phyloP scores from a whole-genome alignment of 2,797 vertebrate genomes.

The Liasis olivaceus region DNA sequence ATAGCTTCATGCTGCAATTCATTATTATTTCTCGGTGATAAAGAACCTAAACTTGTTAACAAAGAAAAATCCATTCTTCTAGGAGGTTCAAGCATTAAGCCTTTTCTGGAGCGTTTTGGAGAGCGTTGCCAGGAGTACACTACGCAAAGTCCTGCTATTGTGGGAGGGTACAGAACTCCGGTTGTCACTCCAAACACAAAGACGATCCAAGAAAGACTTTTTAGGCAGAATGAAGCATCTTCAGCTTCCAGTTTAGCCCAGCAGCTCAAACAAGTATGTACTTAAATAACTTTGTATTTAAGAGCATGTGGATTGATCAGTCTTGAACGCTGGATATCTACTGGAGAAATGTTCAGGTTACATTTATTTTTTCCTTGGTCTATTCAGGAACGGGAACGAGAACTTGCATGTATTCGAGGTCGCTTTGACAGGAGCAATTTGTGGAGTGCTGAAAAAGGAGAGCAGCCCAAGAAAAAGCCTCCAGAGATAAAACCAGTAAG shows the following conservation, averaged over 20 bases:
- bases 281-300: not conserved
- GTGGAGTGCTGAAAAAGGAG: slow-evolving; percentile 77
- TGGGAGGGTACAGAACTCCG: slow-evolving; percentile 59
- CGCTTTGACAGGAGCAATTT: slow-evolving; percentile 85
- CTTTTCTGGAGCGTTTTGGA: slow-evolving; percentile 92
- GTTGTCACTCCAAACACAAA: slow-evolving; percentile 82
- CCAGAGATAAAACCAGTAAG: slow-evolving; percentile 71
- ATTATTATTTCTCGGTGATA: not conserved
- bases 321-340: not conserved
- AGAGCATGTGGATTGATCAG: not conserved
- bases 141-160: slow-evolving; percentile 70
- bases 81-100: slow-evolving; percentile 83
- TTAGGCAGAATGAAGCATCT: slow-evolving; percentile 81
- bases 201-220: slow-evolving; percentile 84
- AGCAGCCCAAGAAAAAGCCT: slow-evolving; percentile 59
- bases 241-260: slow-evolving; percentile 83
- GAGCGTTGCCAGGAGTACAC: slow-evolving; percentile 84
- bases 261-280: slow-evolving; percentile 86
- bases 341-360: not conserved
- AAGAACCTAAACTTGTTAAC: not conserved
- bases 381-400: slow-evolving; percentile 87
- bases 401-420: slow-evolving; percentile 86
- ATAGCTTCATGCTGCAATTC: not conserved
- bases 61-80: slow-evolving; percentile 34
- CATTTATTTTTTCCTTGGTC: not conserved